Evolutionary conservation across 2,113 vertebrate genomes (phyloP), one percentile per base, ranked within the genome.

Genomic region (Cryptotis parvus): DNA sequence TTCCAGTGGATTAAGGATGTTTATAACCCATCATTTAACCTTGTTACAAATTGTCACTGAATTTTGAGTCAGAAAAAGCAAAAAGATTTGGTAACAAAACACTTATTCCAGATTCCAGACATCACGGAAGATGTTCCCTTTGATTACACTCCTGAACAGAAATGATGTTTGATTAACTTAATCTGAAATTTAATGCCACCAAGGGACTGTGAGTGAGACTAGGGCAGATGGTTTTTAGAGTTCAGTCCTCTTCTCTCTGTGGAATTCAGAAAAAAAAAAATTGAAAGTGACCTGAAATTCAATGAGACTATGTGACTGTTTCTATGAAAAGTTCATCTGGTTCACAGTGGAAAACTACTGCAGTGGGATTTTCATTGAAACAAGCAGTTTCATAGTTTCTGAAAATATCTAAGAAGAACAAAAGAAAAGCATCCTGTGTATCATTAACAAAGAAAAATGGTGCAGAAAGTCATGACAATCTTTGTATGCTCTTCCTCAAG

Each of bases 231-330:
- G 91, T 81, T 90, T 97, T 95, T 92, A 86, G 61, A 95, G 81
- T 95, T 95, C 80, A 80, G 81, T 92, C 65, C 82, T 96, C 91
- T 92, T 94, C 29, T 96, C 92, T 78, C 95, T 83, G 84, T 95
- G 75, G 91, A 94, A 84, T 92, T 94, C 39, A 93, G 95, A 82
- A 61, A 77, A 24, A 94, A 96, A 95, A 66, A 96, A 91, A 2
- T 20, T 1, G 35, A 29, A 43, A 95, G 94, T 97, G 96, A 96
- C 93, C 92, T 94, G 97, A 96, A 98, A 98, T 90, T 88, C 91
- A 96, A 95, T 96, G 95, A 94, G 95, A 89, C 18, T 52, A 37
- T 6, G 6, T 82, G 73, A 0, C 0, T 7, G 31, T 87, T 91
- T 86, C 84, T 84, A 77, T 91, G 83, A 90, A 91, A 95, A 65